Base-by-base conservation (phyloP, 2,888 invertebrate genomes). In the Megamerina dolium region DNA sequence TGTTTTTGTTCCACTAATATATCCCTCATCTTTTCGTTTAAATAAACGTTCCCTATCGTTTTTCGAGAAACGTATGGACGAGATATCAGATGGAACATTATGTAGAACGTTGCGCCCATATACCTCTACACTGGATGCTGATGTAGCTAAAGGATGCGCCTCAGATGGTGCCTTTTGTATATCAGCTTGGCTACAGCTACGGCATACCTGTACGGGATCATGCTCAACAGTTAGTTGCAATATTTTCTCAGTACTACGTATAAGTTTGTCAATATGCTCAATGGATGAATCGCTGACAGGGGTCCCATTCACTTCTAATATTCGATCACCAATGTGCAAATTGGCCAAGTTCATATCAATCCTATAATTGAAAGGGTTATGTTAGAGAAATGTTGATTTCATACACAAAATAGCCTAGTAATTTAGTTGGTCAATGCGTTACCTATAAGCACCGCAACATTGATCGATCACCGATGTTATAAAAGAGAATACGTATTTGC, bases 261-360 rank as follows among this genome's bases (percentile, higher is more conserved):
- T 77, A 23, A 85, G 75, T 64, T 82, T 80, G 66, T 89, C 87
- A 42, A 87, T 82, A 54, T 83, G 88, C 49, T 87, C 83, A 36
- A 89, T 75, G 1, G 87, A 83, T 40, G 84, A 82, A 61, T 87
- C 85, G 61, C 80, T 82, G 1, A 92, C 85, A 1, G 91, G 87
- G 0, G 87, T 82, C 3, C 94, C 93, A 75, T 94, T 92, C 37
- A 94, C 89, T 76, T 94, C 94, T 50, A 94, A 74, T 53, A 95
- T 90, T 60, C 84, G 79, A 73, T 94, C 94, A n/a, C 94, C 94
- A 55, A 93, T 84, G 67, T 87, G 91, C 41, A 93, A 74, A 8
- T 87, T 83, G 77, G 89, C 83, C 44, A 89, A 75, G 56, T 85
- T 84, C 45, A 87, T 81, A 61, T 88, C 89, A 59, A 90, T 78